These are phyloP conservation scores for Ormyrus labotus DNA, from an alignment of 2,888 invertebrate genomes.

Conservation along the genomic window DNA sequence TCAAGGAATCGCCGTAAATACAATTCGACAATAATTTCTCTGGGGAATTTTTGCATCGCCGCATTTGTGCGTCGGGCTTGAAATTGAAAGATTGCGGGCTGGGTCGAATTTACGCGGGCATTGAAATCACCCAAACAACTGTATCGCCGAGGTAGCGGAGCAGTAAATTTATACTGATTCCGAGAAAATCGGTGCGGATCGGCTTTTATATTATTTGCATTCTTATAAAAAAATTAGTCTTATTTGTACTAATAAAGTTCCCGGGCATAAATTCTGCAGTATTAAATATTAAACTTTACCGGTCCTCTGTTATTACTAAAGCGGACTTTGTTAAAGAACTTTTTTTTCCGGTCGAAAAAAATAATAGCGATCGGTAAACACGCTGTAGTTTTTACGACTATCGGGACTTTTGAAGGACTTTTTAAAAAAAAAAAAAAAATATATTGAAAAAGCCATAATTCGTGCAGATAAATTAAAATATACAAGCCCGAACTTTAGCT, in stretches of 20 bases:
- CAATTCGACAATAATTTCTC: too few species aligned
- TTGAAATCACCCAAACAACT: constrained; percentile 27
- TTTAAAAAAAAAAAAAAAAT: neutral
- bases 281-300: too few species aligned
- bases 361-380: neutral
- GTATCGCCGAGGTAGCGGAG: neutral
- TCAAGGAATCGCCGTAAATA: too few species aligned
- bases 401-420: neutral
- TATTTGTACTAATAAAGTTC: too few species aligned
- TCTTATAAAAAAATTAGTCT: too few species aligned
- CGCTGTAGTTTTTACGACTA: neutral
- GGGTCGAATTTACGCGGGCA: constrained; percentile 1
- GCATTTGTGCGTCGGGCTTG: too few species aligned
- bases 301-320: too few species aligned
- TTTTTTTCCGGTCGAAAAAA: neutral
- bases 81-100: too few species aligned
- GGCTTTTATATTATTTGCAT: neutral
- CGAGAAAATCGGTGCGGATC: neutral
- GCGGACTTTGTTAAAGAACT: too few species aligned
- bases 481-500: neutral
- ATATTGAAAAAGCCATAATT: neutral
- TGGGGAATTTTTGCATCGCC: too few species aligned
- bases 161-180: constrained; percentile 11
- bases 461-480: neutral
- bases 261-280: too few species aligned